These are phyloP conservation scores for Lathamus discolor DNA, from an alignment of 2,113 vertebrate genomes.

Conservation along the genomic window DNA sequence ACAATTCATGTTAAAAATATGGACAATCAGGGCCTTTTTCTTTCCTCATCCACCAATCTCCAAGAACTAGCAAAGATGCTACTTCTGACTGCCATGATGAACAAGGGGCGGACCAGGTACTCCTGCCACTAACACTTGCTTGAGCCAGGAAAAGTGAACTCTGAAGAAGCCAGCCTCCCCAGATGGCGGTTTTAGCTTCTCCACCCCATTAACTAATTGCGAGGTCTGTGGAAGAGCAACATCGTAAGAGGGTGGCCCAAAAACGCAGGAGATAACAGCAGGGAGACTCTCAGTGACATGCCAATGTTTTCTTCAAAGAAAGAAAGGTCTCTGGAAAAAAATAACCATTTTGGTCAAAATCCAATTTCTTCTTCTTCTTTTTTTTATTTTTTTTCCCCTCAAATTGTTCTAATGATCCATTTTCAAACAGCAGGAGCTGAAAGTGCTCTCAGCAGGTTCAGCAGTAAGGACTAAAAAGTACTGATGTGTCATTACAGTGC, in stretches of 20 bases:
- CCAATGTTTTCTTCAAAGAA: not conserved
- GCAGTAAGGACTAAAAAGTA: not conserved
- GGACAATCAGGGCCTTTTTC: rapidly evolving
- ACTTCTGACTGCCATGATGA: not conserved
- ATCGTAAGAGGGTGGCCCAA: not conserved
- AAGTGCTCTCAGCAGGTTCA: not conserved
- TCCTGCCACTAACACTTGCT: not conserved
- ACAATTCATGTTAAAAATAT: not conserved
- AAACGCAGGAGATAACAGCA: not conserved
- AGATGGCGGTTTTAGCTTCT: not conserved
- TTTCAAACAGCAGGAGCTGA: not conserved
- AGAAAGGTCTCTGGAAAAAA: not conserved
- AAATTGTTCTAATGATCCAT: not conserved
- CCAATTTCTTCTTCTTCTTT: not conserved
- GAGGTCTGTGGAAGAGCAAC: not conserved
- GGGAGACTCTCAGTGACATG: not conserved
- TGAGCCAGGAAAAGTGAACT: rapidly evolving
- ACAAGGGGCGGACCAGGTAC: not conserved
- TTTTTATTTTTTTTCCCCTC: rapidly evolving
- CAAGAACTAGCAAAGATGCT: not conserved
- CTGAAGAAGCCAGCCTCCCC: not conserved
- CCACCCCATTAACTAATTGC: not conserved
- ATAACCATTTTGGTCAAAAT: not conserved
- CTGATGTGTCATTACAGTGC: not conserved
- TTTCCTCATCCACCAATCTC: not conserved